Base-by-base conservation (phyloP, 2,113 vertebrate species). In the Ceyx melanurus region DNA sequence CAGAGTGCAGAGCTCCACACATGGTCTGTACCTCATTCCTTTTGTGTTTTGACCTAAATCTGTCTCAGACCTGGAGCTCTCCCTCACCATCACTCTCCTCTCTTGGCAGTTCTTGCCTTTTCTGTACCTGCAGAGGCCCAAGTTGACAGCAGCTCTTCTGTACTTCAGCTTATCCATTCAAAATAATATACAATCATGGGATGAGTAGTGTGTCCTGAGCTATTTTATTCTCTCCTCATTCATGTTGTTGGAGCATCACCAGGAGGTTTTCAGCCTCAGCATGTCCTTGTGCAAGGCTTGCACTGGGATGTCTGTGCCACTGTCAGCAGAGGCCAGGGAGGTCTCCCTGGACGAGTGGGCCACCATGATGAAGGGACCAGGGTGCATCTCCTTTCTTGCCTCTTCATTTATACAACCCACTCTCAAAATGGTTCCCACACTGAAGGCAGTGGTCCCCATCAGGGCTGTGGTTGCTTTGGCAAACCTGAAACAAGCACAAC, bases 81-180 rank as follows among this genome's bases (percentile, higher is more conserved):
- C 67, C 5, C 6, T 74, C 0, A 1, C 67, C 11, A 4, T 74
- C 1, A 0, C 33, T 35, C 25, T 64, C 45, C 58, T 54, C 15
- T 73, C 33, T 46, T 60, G 22, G 19, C 37, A 71, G 42, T 50
- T 88, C 58, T 71, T 8, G 5, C 53, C 76, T 82, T 54, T 75
- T 54, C 46, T 67, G 40, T 70, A 53, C 42, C 25, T 3, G 0
- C n/a, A 70, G 33, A 68, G 75, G 57, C 22, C 18, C 2, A 1
- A 40, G 53, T 29, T 92, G 73, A 58, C 48, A 83, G 58, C 53
- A 83, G 54, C 25, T 70, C 33, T 56, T 86, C 70, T 89, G 16
- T 77, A 56, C 56, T 67, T 82, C 74, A 71, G 56, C 35, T 62
- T 91, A 58, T 66, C 65, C 57, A 29, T 2, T 87, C 82, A 71